Evolutionary conservation across 2,113 vertebrate species (phyloP), one percentile per base, ranked within the genome.

Genomic region (Coptodon bakossiorum): DNA sequence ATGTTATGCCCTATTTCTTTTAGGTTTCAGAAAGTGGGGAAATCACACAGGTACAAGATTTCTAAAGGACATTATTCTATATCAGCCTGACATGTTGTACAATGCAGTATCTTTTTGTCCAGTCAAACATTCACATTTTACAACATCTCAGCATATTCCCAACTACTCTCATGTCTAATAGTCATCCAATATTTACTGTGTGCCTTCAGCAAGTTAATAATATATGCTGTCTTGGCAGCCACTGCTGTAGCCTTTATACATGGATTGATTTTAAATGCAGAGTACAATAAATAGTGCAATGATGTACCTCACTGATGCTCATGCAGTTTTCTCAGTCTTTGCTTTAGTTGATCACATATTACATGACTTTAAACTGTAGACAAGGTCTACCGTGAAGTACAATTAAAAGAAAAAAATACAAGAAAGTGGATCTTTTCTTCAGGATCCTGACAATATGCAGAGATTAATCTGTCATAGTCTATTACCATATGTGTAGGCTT

Each of bases 261-360:
- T 86, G 31, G 80, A 89, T 86, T 88, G 92, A 86, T 92, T 91
- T 90, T 87, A 89, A 93, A 93, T 89, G 86, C 87, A 84, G 57
- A 59, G 66, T 80, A 82, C 84, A 90, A 86, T 92, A 88, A 76
- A 73, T 27, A 36, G 73, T 24, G 71, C 59, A 85, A 36, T n/a
- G 68, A 79, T 80, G 13, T 59, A 9, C 17, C 16, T 36, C 17
- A 14, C 50, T 85, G 61, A 66, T 79, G 53, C 43, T n/a, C 22
- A 54, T 40, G 14, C 6, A 5, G 81, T 86, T 88, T 85, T 86
- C 34, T 73, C 34, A 63, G 34, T 4, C 17, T 63, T 81, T 54
- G 38, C 56, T 89, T 63, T 12, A 14, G 19, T 7, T 80, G 54
- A 29, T 84, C 17, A 53, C 45, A 68, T 48, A 38, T 17, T 29